Percentiles rank a stretch among this genome's conserved stretches.
phyloP scores from a whole-genome alignment of 2,113 vertebrate species.

The Erpornis zantholeuca region DNA sequence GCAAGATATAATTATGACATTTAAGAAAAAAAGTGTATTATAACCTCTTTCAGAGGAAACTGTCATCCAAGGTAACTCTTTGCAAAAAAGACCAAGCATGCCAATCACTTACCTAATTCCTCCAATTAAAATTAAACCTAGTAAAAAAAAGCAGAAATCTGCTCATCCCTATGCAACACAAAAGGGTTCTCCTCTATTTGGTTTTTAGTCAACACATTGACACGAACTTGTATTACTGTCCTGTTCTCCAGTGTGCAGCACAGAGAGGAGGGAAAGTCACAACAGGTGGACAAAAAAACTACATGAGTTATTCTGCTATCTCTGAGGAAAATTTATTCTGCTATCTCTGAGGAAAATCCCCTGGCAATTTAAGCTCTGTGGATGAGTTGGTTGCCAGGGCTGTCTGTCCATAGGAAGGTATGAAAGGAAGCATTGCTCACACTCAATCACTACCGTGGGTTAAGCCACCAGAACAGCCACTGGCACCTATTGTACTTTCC shows the following conservation, averaged over 20 bases:
- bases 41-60: neutral
- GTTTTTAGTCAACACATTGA: neutral
- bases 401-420: neutral
- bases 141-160: neutral
- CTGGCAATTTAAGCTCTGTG: neutral
- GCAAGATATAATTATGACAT: neutral
- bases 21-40: neutral
- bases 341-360: neutral
- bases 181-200: neutral
- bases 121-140: neutral
- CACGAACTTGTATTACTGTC: neutral
- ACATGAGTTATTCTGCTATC: too few relatives aligned
- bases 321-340: neutral
- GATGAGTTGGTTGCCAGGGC: neutral
- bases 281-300: neutral
- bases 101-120: neutral
- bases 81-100: neutral
- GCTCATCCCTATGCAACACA: neutral
- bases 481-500: neutral
- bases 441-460: fast-evolving
- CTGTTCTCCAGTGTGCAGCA: neutral
- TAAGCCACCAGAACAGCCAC: neutral
- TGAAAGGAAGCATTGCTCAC: neutral
- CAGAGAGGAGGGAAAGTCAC: neutral
- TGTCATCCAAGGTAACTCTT: neutral